A percentile compares a stretch with the other conserved stretches of the same genome.
These are phyloP conservation scores for Candidula unifasciata DNA, from an alignment of 2,888 invertebrate genomes.

Conservation along the genomic window DNA sequence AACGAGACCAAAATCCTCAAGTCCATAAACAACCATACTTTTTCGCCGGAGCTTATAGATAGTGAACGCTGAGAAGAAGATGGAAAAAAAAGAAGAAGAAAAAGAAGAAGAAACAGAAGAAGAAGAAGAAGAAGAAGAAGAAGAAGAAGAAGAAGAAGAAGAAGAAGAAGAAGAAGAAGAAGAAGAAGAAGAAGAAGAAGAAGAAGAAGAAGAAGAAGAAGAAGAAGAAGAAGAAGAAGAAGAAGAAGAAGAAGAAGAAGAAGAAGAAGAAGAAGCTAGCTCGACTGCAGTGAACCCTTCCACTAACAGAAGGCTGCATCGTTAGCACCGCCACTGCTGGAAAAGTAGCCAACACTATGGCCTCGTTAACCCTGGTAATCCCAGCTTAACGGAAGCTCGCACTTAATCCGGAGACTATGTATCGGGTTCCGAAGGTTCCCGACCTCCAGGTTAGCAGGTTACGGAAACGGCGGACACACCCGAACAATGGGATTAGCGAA, in stretches of 20 bases:
- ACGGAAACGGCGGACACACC: constrained; percentile 5
- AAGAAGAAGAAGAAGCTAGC: neutral
- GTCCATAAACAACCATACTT: no score
- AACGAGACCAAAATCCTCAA: constrained; percentile 10
- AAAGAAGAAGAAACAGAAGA: neutral
- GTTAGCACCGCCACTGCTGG: neutral
- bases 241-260: constrained; percentile 5
- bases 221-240: constrained; percentile 8
- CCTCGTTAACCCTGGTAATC: constrained; percentile 31
- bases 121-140: constrained; percentile 6
- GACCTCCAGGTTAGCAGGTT: constrained; percentile 6
- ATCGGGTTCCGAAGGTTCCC: constrained; percentile 26
- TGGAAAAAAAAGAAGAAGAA: constrained; percentile 1
- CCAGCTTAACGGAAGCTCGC: neutral
- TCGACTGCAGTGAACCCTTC: no score
- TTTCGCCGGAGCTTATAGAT: neutral
- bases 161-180: constrained; percentile 6
- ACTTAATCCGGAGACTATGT: constrained; percentile 11
- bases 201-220: neutral
- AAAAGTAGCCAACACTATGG: neutral
- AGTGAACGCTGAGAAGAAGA: constrained; percentile 10
- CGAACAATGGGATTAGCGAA: neutral
- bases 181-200: constrained; percentile 7
- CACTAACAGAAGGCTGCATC: no score
- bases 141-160: constrained; percentile 1